Conservation (phyloP, 2,113 vertebrate species). For the Cisticola juncidis region DNA sequence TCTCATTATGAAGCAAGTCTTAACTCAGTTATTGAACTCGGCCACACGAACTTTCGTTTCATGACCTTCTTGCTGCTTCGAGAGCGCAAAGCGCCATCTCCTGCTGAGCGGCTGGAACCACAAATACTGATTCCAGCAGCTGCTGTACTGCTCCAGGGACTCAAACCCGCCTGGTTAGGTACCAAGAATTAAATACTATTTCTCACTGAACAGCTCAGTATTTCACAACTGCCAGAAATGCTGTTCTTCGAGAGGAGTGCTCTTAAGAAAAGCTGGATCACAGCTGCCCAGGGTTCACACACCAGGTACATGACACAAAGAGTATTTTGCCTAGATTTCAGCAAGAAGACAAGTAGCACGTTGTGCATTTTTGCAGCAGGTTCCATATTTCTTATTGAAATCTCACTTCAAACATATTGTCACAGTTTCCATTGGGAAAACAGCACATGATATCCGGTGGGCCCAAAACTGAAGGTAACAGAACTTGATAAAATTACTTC, state of each 20-base stretch:
- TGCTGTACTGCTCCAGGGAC: not conserved
- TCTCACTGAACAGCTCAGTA: not conserved
- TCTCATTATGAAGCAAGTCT: slow-evolving; percentile 15
- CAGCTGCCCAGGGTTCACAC: not conserved
- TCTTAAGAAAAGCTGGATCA: not conserved
- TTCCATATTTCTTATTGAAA: not conserved
- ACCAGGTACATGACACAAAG: not conserved
- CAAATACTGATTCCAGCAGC: not conserved
- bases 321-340: not conserved
- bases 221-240: not conserved
- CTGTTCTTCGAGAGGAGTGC: not conserved
- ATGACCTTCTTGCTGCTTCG: not conserved
- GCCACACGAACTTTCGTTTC: not conserved
- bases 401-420: not conserved
- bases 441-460: not conserved
- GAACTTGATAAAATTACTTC: not conserved
- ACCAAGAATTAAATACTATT: not conserved
- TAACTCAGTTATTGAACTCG: not conserved
- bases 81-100: slow-evolving; percentile 43
- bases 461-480: not conserved
- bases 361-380: not conserved
- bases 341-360: not conserved
- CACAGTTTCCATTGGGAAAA: not conserved
- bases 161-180: not conserved
- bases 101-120: not conserved